These are phyloP conservation scores for Monomorium pharaonis DNA, from an alignment of 1,140 invertebrate species.

Conservation along the genomic window DNA sequence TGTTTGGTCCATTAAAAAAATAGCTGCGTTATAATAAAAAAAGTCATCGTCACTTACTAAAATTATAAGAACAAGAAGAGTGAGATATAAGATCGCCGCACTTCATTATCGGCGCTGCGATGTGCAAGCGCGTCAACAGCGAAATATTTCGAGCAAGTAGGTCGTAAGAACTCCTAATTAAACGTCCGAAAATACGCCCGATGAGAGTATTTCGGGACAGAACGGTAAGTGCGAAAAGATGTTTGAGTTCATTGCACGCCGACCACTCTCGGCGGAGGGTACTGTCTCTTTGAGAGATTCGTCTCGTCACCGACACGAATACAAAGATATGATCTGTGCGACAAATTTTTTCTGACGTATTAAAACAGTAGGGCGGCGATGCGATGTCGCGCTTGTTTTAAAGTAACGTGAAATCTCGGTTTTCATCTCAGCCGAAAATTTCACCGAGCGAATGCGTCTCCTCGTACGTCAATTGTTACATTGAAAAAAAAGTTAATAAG, in stretches of 20 bases:
- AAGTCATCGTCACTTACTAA: conserved; percentile 23
- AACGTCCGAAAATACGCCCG: conserved; percentile 38
- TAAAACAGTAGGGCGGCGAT: not conserved
- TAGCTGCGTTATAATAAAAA: not conserved
- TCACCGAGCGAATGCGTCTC: not conserved
- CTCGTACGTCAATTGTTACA: not conserved
- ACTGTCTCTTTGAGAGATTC: not conserved
- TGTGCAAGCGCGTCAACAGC: not conserved
- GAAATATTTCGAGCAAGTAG: conserved; percentile 60
- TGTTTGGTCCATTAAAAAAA: too few relatives aligned
- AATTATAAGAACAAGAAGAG: conserved; percentile 15
- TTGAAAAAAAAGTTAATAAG: too few relatives aligned
- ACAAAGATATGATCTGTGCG: not conserved
- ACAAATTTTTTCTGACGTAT: not conserved
- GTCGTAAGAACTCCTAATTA: conserved; percentile 60
- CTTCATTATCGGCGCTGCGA: conserved; percentile 12
- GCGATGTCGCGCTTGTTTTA: not conserved
- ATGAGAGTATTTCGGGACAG: conserved; percentile 35
- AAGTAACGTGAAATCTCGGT: not conserved
- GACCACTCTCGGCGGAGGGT: not conserved
- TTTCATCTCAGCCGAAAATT: not conserved
- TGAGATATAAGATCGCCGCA: not conserved
- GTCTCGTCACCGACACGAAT: conserved; percentile 2
- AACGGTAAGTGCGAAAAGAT: conserved; percentile 37
- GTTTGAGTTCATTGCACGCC: conserved; percentile 54